Conservation (phyloP, 2,113 vertebrate species). For the Cottus gobio region DNA sequence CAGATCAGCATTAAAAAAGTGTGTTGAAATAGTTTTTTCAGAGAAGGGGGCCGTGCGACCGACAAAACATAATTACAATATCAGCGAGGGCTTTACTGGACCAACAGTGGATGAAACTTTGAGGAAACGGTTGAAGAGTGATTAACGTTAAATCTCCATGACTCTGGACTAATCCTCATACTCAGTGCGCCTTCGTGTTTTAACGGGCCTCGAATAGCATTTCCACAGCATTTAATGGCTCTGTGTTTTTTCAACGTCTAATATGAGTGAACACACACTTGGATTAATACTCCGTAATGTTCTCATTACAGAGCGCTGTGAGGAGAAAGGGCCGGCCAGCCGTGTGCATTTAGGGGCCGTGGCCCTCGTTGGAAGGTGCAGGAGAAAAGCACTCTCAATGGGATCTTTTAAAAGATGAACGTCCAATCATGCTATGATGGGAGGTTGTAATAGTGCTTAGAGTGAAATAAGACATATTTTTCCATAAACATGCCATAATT, state of each 20-base stretch:
- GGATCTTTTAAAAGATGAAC: slow-evolving; percentile 29
- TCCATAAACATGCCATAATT: slow-evolving; percentile 80
- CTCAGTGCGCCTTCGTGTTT: slow-evolving; percentile 42
- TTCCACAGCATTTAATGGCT: slow-evolving; percentile 51
- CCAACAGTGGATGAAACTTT: slow-evolving; percentile 46
- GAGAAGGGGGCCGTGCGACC: not conserved
- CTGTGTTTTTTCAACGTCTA: slow-evolving; percentile 57
- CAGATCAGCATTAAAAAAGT: not conserved
- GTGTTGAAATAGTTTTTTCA: not conserved
- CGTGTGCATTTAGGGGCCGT: slow-evolving; percentile 41
- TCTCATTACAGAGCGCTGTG: slow-evolving; percentile 41
- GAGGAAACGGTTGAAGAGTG: slow-evolving; percentile 53
- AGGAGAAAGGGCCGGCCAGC: slow-evolving; percentile 10
- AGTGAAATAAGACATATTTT: slow-evolving; percentile 71
- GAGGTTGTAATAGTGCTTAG: slow-evolving; percentile 48
- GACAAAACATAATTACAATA: slow-evolving; percentile 10
- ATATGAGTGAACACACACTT: slow-evolving; percentile 55
- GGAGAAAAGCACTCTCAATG: slow-evolving; percentile 28
- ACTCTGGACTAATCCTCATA: slow-evolving; percentile 61
- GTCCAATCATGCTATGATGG: slow-evolving; percentile 50
- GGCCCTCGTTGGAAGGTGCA: slow-evolving; percentile 19
- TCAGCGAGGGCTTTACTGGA: slow-evolving; percentile 26
- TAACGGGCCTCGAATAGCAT: slow-evolving; percentile 54
- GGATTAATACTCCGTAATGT: slow-evolving; percentile 73
- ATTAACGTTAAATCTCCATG: slow-evolving; percentile 68